phyloP scores from a whole-genome alignment of 2,888 invertebrate species.

The Leptinotarsa haldemani region DNA sequence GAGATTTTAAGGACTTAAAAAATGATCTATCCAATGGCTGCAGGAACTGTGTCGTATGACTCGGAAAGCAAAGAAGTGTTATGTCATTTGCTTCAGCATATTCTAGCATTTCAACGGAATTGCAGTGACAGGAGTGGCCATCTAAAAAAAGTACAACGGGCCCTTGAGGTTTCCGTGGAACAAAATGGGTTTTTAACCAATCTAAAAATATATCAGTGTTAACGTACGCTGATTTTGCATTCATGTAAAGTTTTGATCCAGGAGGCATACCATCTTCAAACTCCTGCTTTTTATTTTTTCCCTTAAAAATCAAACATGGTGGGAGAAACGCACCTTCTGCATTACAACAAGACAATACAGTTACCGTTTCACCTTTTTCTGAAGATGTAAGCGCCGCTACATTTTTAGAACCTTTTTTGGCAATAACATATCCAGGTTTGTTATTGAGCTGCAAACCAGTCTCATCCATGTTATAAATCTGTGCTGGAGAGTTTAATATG shows the following conservation, averaged over 20 bases:
- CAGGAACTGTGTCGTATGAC: constrained; percentile 6
- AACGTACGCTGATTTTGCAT: background rate
- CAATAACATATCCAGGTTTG: constrained; percentile 29
- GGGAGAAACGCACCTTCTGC: constrained; percentile 37
- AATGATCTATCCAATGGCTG: constrained; percentile 5
- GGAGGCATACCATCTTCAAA: constrained; percentile 43
- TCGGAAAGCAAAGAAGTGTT: background rate
- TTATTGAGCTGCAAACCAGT: constrained; percentile 31
- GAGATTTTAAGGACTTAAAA: constrained; percentile 2
- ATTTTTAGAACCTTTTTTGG: constrained; percentile 26
- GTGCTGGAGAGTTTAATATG: constrained; percentile 14
- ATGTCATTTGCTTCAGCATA: background rate
- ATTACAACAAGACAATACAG: constrained; percentile 37
- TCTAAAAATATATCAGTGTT: background rate
- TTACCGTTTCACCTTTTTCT: constrained; percentile 38
- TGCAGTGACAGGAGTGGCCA: too few relatives aligned
- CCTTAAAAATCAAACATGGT: constrained; percentile 43
- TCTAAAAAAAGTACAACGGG: background rate
- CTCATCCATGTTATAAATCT: constrained; percentile 30
- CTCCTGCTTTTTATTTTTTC: constrained; percentile 43
- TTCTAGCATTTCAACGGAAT: too few relatives aligned
- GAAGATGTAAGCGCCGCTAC: constrained; percentile 26
- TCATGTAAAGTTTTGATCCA: constrained; percentile 43
- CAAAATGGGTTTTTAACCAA: constrained; percentile 3
- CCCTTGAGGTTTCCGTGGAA: background rate